phyloP scores from a whole-genome alignment of 2,113 vertebrate genomes.

The Phocoena sinus region DNA sequence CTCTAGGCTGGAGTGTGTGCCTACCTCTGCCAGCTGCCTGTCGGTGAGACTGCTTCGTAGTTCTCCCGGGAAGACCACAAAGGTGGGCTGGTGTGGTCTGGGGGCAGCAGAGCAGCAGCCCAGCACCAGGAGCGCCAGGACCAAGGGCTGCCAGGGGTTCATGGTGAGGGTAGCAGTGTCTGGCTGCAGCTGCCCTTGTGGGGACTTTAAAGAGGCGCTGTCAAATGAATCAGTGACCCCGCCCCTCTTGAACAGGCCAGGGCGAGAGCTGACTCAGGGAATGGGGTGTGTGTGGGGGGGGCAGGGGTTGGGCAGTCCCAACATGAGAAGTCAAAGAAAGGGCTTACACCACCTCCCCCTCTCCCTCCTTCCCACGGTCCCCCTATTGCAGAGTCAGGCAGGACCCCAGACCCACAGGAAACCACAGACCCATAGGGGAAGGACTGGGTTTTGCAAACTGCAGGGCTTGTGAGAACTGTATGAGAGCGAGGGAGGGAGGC shows the following conservation, averaged over 20 bases:
- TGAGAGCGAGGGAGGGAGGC: neutral
- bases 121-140: conserved; percentile 40
- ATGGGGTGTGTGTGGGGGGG: neutral
- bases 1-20: neutral
- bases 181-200: neutral
- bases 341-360: conserved; percentile 57
- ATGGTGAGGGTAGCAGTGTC: conserved; percentile 54
- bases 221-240: conserved; percentile 48
- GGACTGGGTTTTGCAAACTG: conserved; percentile 63
- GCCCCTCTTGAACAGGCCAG: neutral
- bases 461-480: conserved; percentile 40
- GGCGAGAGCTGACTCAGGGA: conserved; percentile 60
- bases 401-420: conserved; percentile 74
- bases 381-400: conserved; percentile 44
- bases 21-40: conserved; percentile 64
- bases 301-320: neutral
- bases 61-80: neutral
- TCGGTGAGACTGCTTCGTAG: neutral
- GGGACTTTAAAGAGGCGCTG: conserved; percentile 57
- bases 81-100: rapidly evolving
- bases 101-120: conserved; percentile 23
- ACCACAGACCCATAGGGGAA: conserved; percentile 63
- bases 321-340: conserved; percentile 33
- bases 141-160: conserved; percentile 30
- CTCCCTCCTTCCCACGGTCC: neutral